A percentile compares a stretch with the other conserved stretches of the same genome.
These are phyloP conservation scores for Ariolimax columbianus DNA, from an alignment of 2,888 invertebrate species.

Conservation along the genomic window DNA sequence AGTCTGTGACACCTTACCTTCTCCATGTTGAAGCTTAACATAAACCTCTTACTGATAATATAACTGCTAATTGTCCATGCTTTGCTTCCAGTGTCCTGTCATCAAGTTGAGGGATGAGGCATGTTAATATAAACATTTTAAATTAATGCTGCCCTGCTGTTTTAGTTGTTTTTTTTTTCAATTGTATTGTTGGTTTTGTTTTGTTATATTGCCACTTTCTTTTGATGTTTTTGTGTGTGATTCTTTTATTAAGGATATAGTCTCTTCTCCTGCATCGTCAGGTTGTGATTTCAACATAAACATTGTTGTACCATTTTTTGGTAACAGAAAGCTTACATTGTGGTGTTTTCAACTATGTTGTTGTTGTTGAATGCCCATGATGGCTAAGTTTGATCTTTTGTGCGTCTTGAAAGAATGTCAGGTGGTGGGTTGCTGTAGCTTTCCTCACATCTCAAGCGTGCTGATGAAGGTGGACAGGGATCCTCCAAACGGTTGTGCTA, in stretches of 20 bases:
- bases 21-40: too few species aligned
- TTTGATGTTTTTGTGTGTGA: not conserved
- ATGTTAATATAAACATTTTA: constrained; percentile 12
- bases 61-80: not conserved
- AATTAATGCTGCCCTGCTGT: not conserved
- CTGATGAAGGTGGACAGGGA: too few species aligned
- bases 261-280: not conserved
- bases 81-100: not conserved
- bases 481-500: too few species aligned
- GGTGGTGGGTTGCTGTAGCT: too few species aligned
- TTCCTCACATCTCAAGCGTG: too few species aligned
- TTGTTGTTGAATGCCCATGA: too few species aligned
- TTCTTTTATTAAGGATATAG: not conserved
- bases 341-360: too few species aligned
- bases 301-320: too few species aligned
- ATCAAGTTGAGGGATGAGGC: constrained; percentile 4
- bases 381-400: too few species aligned
- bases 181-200: not conserved
- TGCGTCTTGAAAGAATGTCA: too few species aligned
- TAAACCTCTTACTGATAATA: not conserved
- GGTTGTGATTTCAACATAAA: constrained; percentile 29
- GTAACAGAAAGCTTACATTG: too few species aligned
- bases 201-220: not conserved
- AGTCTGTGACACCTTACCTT: too few species aligned
- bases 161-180: not conserved